A percentile compares a stretch with the other conserved stretches of the same genome.
These are phyloP conservation scores for Zaprionus inermis DNA, from an alignment of 1,140 invertebrate species.

Conservation along the genomic window DNA sequence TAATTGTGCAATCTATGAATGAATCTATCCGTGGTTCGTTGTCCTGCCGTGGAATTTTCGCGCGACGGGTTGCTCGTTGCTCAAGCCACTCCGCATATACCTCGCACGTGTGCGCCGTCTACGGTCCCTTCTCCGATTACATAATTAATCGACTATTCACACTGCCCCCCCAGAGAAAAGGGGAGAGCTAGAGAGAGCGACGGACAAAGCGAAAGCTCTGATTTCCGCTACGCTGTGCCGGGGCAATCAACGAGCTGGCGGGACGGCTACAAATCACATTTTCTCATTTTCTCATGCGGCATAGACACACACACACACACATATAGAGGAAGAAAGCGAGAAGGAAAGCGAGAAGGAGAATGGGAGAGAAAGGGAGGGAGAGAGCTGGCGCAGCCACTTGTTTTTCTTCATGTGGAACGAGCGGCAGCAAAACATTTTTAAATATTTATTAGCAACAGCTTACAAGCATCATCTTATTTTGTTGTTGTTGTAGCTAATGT, in stretches of 20 bases:
- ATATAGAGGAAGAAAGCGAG: neutral
- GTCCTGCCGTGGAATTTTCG: neutral
- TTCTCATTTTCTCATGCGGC: slow-evolving; percentile 55
- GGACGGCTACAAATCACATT: slow-evolving; percentile 60
- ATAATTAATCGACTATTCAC: slow-evolving; percentile 62
- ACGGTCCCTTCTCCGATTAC: slow-evolving; percentile 40
- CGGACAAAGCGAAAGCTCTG: neutral
- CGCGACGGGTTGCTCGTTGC: neutral
- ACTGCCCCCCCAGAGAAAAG: slow-evolving; percentile 7
- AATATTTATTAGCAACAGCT: slow-evolving; percentile 81
- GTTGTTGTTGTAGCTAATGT: neutral
- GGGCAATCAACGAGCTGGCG: slow-evolving; percentile 7
- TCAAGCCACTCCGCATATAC: neutral
- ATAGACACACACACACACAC: slow-evolving; percentile 20
- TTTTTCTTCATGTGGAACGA: slow-evolving; percentile 26
- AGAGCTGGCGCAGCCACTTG: neutral
- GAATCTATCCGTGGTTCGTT: neutral
- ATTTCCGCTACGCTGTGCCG: slow-evolving; percentile 17
- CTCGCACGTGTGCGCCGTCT: neutral
- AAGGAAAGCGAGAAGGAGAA: no score
- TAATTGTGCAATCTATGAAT: slow-evolving; percentile 13
- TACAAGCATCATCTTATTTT: slow-evolving; percentile 71
- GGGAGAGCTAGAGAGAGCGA: neutral
- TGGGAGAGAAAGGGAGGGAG: no score
- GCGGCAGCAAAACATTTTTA: slow-evolving; percentile 65